Conservation (phyloP, 2,113 vertebrate species). For the Riparia riparia region DNA sequence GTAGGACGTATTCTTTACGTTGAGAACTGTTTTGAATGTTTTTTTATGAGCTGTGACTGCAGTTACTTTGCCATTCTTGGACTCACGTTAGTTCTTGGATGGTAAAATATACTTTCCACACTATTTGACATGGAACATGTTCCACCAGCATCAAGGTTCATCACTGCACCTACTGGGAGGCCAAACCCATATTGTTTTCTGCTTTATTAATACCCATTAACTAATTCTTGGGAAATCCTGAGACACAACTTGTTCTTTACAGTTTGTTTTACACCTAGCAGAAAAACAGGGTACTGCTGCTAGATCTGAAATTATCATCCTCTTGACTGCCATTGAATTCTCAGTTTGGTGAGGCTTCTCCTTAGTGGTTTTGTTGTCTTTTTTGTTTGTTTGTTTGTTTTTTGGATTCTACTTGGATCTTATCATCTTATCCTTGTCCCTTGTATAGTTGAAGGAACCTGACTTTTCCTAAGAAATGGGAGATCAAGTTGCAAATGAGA, state of each 20-base stretch:
- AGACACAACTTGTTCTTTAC: neutral
- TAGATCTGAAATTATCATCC: neutral
- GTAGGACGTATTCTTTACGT: neutral
- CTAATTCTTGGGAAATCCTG: neutral
- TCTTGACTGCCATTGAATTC: neutral
- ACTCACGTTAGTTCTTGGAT: neutral
- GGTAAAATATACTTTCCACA: neutral
- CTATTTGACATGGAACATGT: neutral
- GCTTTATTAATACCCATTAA: neutral
- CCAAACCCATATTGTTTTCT: fast-evolving
- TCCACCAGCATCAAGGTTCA: neutral
- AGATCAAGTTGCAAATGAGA: neutral
- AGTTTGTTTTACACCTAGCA: neutral
- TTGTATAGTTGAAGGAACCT: neutral
- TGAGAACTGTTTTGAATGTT: fast-evolving
- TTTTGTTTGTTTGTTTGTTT: neutral
- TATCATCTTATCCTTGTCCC: neutral
- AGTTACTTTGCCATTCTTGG: neutral
- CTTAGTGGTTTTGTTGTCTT: neutral
- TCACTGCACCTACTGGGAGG: neutral
- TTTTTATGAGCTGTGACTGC: neutral
- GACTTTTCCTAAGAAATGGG: neutral
- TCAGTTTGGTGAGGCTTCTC: neutral
- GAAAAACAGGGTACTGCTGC: neutral
- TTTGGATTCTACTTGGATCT: neutral